These are phyloP conservation scores for Slavum lentiscoides DNA, from an alignment of 2,888 invertebrate genomes.

Conservation along the genomic window DNA sequence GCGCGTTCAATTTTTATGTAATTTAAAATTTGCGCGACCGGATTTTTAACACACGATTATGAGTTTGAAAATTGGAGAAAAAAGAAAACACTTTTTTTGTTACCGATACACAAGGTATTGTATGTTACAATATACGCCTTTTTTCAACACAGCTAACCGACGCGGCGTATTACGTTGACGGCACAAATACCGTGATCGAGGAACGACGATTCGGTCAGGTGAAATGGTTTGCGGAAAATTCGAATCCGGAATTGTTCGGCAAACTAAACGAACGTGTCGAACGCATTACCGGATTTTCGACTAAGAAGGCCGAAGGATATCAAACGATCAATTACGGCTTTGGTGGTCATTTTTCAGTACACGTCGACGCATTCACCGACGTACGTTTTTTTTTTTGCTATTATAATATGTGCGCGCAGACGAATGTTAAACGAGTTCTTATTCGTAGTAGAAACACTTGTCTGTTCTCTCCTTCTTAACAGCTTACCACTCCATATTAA, in stretches of 20 bases:
- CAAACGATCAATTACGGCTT: slow-evolving; percentile 26
- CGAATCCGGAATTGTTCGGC: background rate
- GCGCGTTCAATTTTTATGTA: no score
- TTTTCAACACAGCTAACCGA: background rate
- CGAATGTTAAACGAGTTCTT: no score
- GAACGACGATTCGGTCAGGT: background rate
- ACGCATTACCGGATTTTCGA: background rate
- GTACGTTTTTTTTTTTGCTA: background rate
- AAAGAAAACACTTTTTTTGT: no score
- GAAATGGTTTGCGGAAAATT: slow-evolving; percentile 13
- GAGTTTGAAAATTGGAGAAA: no score
- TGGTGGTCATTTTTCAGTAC: slow-evolving; percentile 23
- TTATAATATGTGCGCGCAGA: no score
- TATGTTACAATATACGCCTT: no score
- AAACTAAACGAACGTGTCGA: slow-evolving; percentile 61
- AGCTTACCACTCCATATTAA: no score
- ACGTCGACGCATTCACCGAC: slow-evolving; percentile 16
- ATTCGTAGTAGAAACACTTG: no score
- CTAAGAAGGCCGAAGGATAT: slow-evolving; percentile 6
- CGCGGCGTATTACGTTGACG: background rate
- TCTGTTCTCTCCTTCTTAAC: no score
- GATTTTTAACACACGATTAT: no score
- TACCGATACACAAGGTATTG: no score
- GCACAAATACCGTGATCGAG: background rate
- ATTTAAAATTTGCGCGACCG: no score